A percentile compares a stretch with the other conserved stretches of the same genome.
Evolutionary conservation across 2,888 invertebrate species (phyloP).

Genomic region (Rhabditoides inermis): DNA sequence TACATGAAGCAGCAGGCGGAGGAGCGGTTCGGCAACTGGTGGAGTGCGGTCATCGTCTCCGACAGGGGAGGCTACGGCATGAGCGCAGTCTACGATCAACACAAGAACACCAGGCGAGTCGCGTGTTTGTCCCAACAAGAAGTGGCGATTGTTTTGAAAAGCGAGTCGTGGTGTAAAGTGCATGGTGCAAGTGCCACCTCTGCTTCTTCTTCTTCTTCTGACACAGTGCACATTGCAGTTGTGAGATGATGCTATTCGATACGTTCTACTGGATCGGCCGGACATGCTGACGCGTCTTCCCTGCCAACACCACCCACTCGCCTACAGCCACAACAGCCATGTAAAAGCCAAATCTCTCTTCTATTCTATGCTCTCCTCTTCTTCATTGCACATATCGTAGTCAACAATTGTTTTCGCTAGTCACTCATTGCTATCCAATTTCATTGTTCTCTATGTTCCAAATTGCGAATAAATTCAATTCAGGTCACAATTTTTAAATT

Average conservation of each 20-base stretch:
- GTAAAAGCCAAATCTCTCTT: neutral
- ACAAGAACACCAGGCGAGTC: slow-evolving; percentile 44
- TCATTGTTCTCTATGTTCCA: too few relatives aligned
- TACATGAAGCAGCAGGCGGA: slow-evolving; percentile 51
- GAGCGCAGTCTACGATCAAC: slow-evolving; percentile 50
- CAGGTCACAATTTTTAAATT: too few relatives aligned
- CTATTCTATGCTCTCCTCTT: neutral
- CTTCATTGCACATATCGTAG: too few relatives aligned
- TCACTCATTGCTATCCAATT: too few relatives aligned
- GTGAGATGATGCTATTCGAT: slow-evolving; percentile 50
- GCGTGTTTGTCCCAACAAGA: neutral
- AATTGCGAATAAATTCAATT: too few relatives aligned
- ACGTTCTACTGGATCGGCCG: slow-evolving; percentile 51
- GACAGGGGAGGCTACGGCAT: slow-evolving; percentile 50
- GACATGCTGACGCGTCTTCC: slow-evolving; percentile 33
- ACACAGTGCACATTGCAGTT: slow-evolving; percentile 30
- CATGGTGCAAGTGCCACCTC: slow-evolving; percentile 1
- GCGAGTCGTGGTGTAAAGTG: too few relatives aligned
- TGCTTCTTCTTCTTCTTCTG: neutral
- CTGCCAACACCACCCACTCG: neutral
- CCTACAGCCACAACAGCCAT: neutral
- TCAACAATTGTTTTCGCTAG: too few relatives aligned
- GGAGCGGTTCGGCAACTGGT: slow-evolving; percentile 51
- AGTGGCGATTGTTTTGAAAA: neutral
- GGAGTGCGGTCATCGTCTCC: slow-evolving; percentile 50